Percentiles rank a stretch among this genome's conserved stretches.
phyloP scores from a whole-genome alignment of 2,888 invertebrate genomes.

The Dioctria linearis region DNA sequence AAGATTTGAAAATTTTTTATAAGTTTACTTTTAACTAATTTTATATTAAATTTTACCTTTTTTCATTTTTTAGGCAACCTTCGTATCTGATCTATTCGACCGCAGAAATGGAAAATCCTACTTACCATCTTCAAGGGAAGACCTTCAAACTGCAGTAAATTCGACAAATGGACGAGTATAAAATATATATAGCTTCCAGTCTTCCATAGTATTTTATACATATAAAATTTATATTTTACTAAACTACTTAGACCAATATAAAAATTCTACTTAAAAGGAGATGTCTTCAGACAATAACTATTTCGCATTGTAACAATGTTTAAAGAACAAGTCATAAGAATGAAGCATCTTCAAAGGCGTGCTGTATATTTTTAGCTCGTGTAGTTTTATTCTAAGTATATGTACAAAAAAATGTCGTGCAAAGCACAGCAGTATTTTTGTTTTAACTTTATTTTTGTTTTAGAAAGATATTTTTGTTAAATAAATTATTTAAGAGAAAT shows the following conservation, averaged over 20 bases:
- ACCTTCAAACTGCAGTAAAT: slow-evolving; percentile 63
- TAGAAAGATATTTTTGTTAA: slow-evolving; percentile 28
- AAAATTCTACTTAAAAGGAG: neutral
- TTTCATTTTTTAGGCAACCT: slow-evolving; percentile 66
- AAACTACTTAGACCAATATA: neutral
- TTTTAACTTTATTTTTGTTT: neutral
- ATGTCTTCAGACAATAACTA: neutral
- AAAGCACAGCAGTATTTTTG: slow-evolving; percentile 39
- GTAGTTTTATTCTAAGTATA: slow-evolving; percentile 2
- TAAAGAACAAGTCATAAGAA: no score
- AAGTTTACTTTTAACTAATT: no score
- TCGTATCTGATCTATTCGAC: slow-evolving; percentile 67
- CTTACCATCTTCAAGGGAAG: slow-evolving; percentile 65
- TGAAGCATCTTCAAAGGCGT: neutral
- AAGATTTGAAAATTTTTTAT: no score
- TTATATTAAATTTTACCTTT: neutral
- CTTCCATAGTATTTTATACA: slow-evolving; percentile 46
- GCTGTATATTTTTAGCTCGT: slow-evolving; percentile 29
- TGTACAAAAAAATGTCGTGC: slow-evolving; percentile 37
- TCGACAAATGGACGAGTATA: slow-evolving; percentile 60
- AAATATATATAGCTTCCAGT: slow-evolving; percentile 20
- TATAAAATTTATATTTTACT: slow-evolving; percentile 23
- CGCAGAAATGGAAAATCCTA: slow-evolving; percentile 62
- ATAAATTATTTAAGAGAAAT: slow-evolving; percentile 35
- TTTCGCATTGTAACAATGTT: neutral